A percentile compares a stretch with the other conserved stretches of the same genome.
Conservation (phyloP, 2,888 invertebrate genomes). For the Machimus atricapillus region DNA sequence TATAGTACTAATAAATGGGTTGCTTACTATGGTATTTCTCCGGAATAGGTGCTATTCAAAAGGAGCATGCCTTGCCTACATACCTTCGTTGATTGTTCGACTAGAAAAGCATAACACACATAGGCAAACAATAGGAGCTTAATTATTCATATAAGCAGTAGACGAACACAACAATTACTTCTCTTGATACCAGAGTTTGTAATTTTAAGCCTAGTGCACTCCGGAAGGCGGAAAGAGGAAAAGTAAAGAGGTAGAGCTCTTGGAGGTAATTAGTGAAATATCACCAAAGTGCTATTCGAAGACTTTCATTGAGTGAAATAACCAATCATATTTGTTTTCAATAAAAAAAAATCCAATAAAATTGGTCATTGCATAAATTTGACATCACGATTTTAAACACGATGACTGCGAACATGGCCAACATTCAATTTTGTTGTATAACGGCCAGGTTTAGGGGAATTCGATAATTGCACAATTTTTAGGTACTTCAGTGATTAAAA, state of each 20-base stretch:
- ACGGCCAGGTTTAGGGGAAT: neutral
- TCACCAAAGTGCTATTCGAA: neutral
- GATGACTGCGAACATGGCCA: neutral
- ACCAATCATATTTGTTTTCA: neutral
- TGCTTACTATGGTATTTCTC: neutral
- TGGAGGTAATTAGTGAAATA: neutral
- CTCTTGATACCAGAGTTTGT: neutral
- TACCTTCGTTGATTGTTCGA: neutral
- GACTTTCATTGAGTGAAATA: neutral
- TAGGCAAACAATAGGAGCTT: neutral
- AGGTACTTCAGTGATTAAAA: neutral
- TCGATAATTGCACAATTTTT: neutral
- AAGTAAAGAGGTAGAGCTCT: neutral
- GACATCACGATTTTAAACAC: neutral
- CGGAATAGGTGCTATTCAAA: neutral
- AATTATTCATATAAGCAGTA: neutral
- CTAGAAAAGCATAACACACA: neutral
- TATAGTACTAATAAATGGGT: neutral
- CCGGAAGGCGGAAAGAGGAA: neutral
- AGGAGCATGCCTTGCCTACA: neutral
- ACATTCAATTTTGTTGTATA: neutral
- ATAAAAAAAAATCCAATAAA: neutral
- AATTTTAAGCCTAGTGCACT: neutral
- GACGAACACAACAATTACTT: neutral
- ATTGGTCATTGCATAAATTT: neutral